These are phyloP conservation scores for Notarius quadriscutis DNA, from an alignment of 2,113 vertebrate genomes.

Conservation along the genomic window DNA sequence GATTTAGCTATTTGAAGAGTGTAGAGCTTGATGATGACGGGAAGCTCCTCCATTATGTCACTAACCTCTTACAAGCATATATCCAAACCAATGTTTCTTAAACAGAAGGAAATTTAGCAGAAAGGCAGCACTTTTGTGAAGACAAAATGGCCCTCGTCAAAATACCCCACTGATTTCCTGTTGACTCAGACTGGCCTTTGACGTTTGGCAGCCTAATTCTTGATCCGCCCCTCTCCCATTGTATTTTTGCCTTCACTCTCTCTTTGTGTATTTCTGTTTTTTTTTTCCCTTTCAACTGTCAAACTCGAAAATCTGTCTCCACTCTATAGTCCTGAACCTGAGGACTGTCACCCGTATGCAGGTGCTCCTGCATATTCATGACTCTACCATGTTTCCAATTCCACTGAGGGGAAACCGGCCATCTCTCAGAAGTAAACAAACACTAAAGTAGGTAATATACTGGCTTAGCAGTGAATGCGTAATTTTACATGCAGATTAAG, in stretches of 20 bases:
- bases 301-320: constrained; percentile 60
- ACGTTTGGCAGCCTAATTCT: constrained; percentile 23
- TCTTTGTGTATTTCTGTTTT: background rate
- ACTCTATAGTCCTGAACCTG: constrained; percentile 61
- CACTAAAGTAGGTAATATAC: constrained; percentile 33
- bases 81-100: background rate
- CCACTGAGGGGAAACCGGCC: constrained; percentile 62
- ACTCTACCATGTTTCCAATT: constrained; percentile 53
- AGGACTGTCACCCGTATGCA: constrained; percentile 66
- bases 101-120: background rate
- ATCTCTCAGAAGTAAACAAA: constrained; percentile 57
- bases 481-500: constrained; percentile 59
- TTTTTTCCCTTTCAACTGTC: constrained; percentile 12
- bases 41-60: background rate
- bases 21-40: background rate
- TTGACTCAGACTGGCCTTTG: constrained; percentile 26
- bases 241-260: constrained; percentile 4
- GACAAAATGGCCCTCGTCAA: background rate
- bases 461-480: constrained; percentile 54
- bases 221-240: constrained; percentile 12
- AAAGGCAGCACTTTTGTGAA: background rate
- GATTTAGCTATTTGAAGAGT: background rate
- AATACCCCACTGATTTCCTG: constrained; percentile 21
- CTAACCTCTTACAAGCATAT: background rate
- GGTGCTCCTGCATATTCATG: constrained; percentile 78